A percentile compares a stretch with the other conserved stretches of the same genome.
Conservation (phyloP, 2,113 vertebrate species). For the Oreocharis arfaki region DNA sequence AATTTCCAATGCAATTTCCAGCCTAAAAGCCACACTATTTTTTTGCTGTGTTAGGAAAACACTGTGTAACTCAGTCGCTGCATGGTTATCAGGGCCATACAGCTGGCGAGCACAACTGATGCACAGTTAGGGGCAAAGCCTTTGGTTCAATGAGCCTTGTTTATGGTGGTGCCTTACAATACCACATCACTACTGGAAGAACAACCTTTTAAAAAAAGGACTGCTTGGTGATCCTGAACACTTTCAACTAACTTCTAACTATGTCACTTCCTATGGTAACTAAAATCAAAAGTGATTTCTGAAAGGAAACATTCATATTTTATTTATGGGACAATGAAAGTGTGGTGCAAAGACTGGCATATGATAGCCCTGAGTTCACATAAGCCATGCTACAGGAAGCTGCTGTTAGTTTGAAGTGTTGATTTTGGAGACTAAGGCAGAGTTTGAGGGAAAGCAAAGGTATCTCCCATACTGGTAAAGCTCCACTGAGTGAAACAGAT, state of each 20-base stretch:
- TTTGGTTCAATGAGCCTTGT: background rate
- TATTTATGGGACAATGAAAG: background rate
- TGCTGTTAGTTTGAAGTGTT: background rate
- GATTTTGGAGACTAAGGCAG: background rate
- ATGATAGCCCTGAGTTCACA: background rate
- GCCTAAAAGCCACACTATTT: background rate
- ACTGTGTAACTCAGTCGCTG: background rate
- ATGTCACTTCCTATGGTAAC: background rate
- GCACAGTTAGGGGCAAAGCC: background rate
- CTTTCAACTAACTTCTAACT: background rate
- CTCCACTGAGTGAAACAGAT: background rate
- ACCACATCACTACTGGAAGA: background rate
- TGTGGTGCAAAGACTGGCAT: background rate
- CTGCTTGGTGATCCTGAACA: background rate
- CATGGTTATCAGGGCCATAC: background rate
- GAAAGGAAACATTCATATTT: background rate
- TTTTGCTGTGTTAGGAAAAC: background rate
- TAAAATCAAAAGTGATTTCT: background rate
- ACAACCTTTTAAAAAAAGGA: background rate
- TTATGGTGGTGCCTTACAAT: background rate
- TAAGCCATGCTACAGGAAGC: background rate
- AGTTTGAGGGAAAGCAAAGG: background rate
- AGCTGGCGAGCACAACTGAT: background rate
- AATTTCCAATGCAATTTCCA: background rate
- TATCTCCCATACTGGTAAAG: background rate